Evolutionary conservation across 2,113 vertebrate species (phyloP).

Genomic region (Dicerorhinus sumatrensis): DNA sequence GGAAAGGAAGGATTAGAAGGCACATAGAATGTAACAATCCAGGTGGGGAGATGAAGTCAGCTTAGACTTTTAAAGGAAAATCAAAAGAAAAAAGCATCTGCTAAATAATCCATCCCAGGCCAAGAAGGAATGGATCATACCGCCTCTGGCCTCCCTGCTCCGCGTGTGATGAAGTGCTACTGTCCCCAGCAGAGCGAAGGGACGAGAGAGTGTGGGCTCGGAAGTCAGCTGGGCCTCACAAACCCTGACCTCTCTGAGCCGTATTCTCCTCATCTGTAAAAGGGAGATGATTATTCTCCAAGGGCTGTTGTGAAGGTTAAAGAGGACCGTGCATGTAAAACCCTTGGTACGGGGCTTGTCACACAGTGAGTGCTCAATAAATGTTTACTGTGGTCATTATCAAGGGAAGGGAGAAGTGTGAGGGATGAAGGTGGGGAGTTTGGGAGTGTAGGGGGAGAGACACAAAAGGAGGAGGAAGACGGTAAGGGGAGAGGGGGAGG

Average conservation of each 20-base stretch:
- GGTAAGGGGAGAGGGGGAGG: too few species aligned
- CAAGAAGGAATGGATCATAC: neutral
- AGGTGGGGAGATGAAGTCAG: neutral
- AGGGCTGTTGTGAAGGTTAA: neutral
- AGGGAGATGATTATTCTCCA: neutral
- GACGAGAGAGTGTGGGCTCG: neutral
- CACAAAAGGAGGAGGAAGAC: neutral
- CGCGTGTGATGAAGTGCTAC: fast-evolving
- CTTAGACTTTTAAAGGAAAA: neutral
- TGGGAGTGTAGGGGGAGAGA: neutral
- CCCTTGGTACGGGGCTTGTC: neutral
- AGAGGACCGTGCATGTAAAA: neutral
- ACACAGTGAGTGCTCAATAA: conserved; percentile 26
- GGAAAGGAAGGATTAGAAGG: neutral
- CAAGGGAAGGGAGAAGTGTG: neutral
- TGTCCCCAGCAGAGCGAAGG: neutral
- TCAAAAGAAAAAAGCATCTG: neutral
- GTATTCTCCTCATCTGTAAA: neutral
- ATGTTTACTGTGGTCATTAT: neutral
- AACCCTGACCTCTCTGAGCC: neutral
- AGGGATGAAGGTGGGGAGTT: neutral
- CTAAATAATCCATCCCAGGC: neutral
- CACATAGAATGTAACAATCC: too few species aligned
- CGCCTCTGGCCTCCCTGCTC: neutral
- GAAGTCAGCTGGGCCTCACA: neutral